Evolutionary conservation across 2,113 vertebrate genomes (phyloP), one percentile per base, ranked within the genome.

Genomic region (Lucifuga dentata): DNA sequence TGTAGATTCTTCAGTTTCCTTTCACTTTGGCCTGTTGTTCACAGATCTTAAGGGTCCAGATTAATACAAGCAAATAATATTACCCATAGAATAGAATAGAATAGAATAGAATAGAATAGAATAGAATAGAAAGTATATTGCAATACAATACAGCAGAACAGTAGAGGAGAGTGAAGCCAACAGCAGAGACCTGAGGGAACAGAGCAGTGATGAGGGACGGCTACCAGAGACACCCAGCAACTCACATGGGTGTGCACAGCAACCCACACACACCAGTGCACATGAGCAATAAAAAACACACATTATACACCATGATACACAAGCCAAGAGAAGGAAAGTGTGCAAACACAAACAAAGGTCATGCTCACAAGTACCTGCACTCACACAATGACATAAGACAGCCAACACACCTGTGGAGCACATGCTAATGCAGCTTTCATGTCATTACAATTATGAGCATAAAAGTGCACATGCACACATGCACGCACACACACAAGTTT

Each of bases 211-310:
- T 90, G 89, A 92, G 71, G 83, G 89, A 92, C 57, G 36, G 52
- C 80, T 86, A 88, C 84, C 88, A 88, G 86, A 88, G 81, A 87
- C 82, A 84, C 81, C 78, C 72, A 69, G 75, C 51, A 78, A 82
- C 73, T 76, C 77, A 76, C 59, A 73, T 65, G 69, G 62, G 51
- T 68, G 66, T 68, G 62, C 68, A 68, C 68, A 60, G 70, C 66
- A 80, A 82, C 68, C 33, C 68, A 51, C 43, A 72, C 60, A 76
- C 64, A 71, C 29, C 38, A 48, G 59, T 61, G 52, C 43, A 68
- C 57, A 15, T 2, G 13, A 21, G 20, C 61, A 49, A 63, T 68
- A 67, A 62, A 79, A 68, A 43, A 57, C 20, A 71, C 53, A 72
- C 69, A 79, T 68, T 12, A 66, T 33, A 68, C 63, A 74, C 60